Percentiles rank a stretch among this genome's conserved stretches.
phyloP scores from a whole-genome alignment of 2,113 vertebrate species.

The Struthio camelus region DNA sequence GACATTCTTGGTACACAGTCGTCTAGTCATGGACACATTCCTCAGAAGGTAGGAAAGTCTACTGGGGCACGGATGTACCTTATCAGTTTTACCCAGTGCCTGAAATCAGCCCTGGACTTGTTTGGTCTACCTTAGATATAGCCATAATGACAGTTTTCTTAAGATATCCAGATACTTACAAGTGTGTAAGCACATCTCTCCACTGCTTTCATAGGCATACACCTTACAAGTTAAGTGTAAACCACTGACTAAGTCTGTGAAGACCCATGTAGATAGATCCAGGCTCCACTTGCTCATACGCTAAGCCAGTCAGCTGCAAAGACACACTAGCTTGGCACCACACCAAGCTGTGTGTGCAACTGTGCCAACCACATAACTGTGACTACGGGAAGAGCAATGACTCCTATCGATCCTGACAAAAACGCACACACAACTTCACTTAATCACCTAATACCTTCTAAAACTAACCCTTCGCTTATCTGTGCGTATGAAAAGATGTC shows the following conservation, averaged over 20 bases:
- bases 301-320: background rate
- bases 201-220: background rate
- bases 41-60: too few relatives aligned
- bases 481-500: background rate
- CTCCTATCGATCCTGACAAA: background rate
- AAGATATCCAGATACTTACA: too few relatives aligned
- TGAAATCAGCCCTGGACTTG: too few relatives aligned
- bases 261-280: background rate
- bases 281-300: background rate
- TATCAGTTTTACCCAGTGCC: too few relatives aligned
- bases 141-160: too few relatives aligned
- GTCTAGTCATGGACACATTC: too few relatives aligned
- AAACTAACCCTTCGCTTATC: background rate
- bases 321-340: background rate
- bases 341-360: background rate
- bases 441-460: background rate
- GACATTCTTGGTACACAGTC: too few relatives aligned
- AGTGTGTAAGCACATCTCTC: too few relatives aligned
- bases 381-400: background rate
- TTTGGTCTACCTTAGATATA: too few relatives aligned
- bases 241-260: background rate
- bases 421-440: background rate
- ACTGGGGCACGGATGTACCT: too few relatives aligned
- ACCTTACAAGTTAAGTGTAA: background rate
- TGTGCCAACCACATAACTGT: background rate